phyloP scores from a whole-genome alignment of 2,797 vertebrate genomes.

The Sternarchorhynchus goeldii region DNA sequence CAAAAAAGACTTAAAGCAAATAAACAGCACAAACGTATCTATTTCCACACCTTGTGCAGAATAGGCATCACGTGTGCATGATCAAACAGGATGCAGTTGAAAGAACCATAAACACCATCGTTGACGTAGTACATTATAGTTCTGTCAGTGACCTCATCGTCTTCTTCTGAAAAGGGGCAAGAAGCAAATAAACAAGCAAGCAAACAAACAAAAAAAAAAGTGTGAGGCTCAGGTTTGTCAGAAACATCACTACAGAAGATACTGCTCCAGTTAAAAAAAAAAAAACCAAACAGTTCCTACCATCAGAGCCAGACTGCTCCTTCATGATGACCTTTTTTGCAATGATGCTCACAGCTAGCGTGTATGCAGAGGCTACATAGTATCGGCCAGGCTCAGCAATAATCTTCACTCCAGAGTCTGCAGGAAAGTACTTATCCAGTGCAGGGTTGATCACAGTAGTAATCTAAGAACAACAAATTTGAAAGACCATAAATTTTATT shows the following conservation, averaged over 20 bases:
- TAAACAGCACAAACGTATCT: background rate
- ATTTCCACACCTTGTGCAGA: conserved; percentile 84
- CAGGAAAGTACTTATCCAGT: conserved; percentile 93
- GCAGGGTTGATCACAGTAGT: conserved; percentile 88
- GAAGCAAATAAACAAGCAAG: background rate
- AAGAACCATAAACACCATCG: conserved; percentile 95
- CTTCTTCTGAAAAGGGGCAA: conserved; percentile 80
- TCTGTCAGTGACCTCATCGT: conserved; percentile 81
- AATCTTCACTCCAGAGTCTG: conserved; percentile 81
- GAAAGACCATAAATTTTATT: background rate
- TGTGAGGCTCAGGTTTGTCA: background rate
- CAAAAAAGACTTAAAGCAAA: background rate
- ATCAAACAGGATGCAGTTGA: conserved; percentile 95
- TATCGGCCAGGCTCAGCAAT: conserved; percentile 95
- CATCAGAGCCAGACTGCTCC: conserved; percentile 85
- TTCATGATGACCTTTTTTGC: conserved; percentile 92
- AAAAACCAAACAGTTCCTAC: conserved; percentile 54
- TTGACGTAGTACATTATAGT: conserved; percentile 99
- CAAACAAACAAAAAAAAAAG: background rate
- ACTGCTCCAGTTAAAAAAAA: background rate
- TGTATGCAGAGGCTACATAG: conserved; percentile 95
- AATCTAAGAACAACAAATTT: conserved; percentile 73
- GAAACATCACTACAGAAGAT: background rate
- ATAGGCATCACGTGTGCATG: conserved; percentile 89
- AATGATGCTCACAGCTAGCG: conserved; percentile 93